phyloP scores from a whole-genome alignment of 2,888 invertebrate species.

The Rosalia funebris region DNA sequence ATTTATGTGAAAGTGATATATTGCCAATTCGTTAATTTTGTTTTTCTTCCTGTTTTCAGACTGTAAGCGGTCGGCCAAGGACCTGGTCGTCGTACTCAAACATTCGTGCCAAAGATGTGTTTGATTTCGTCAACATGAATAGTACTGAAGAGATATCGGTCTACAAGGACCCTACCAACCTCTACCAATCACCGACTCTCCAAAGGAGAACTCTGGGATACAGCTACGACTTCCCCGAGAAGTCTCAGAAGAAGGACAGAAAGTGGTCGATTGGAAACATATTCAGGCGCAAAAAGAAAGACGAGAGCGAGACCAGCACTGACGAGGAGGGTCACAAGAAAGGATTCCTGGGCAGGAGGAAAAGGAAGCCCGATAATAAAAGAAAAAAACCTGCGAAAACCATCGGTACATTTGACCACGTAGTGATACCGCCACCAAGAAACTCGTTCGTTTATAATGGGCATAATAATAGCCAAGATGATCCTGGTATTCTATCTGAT shows the following conservation, averaged over 20 bases:
- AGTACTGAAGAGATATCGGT: constrained; percentile 57
- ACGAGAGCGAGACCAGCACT: constrained; percentile 69
- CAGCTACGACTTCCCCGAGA: constrained; percentile 64
- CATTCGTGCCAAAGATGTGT: constrained; percentile 56
- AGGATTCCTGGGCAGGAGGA: constrained; percentile 59
- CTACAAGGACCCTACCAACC: constrained; percentile 47
- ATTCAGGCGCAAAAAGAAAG: constrained; percentile 79
- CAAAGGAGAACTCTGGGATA: constrained; percentile 63
- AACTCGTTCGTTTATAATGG: constrained; percentile 45
- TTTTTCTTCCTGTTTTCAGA: constrained; percentile 58
- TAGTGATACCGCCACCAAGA: constrained; percentile 62
- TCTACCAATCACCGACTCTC: constrained; percentile 54
- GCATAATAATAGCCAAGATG: constrained; percentile 54
- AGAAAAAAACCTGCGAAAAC: constrained; percentile 68
- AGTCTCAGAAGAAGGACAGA: constrained; percentile 70
- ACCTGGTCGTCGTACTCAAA: constrained; percentile 61
- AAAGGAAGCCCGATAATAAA: constrained; percentile 62
- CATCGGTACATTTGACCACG: constrained; percentile 74
- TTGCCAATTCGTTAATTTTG: background rate
- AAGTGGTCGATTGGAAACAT: constrained; percentile 87
- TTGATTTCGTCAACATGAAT: constrained; percentile 55
- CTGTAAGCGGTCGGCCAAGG: constrained; percentile 63
- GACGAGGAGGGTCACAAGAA: constrained; percentile 63
- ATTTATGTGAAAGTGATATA: background rate
- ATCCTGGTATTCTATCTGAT: constrained; percentile 70